Percentiles rank a stretch among this genome's conserved stretches.
Evolutionary conservation across 2,113 vertebrate species (phyloP).

Genomic region (Xerus inauris): DNA sequence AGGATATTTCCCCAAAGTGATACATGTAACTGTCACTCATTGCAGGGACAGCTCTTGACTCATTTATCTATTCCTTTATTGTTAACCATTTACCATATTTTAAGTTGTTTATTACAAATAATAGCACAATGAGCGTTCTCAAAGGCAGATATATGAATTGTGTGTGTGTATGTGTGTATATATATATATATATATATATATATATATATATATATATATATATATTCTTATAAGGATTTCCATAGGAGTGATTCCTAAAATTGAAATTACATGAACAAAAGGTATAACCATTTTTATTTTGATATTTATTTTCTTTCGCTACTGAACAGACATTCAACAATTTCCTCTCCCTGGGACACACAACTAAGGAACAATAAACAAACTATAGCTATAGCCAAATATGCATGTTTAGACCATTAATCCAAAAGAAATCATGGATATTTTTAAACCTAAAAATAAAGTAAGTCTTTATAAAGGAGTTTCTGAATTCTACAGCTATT

Average conservation of each 20-base stretch:
- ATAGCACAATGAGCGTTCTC: not conserved
- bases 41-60: not conserved
- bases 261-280: constrained; percentile 25
- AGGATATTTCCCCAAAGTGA: not conserved
- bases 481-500: constrained; percentile 60
- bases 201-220: not conserved
- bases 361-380: constrained; percentile 28
- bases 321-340: constrained; percentile 1
- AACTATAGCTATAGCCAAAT: not conserved
- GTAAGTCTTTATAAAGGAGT: constrained; percentile 67
- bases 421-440: constrained; percentile 58
- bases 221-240: not conserved
- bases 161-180: no score
- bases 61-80: not conserved
- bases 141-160: no score
- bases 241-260: not conserved
- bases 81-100: not conserved
- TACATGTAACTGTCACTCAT: not conserved
- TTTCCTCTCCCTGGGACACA: constrained; percentile 39
- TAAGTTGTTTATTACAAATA: not conserved
- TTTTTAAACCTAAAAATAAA: constrained; percentile 66
- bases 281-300: constrained; percentile 16
- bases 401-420: constrained; percentile 48
- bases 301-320: constrained; percentile 45
- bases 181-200: not conserved